Percentiles rank a stretch among this genome's conserved stretches.
Evolutionary conservation across 35 echinoderm and acorn worm species (phyloP).

Genomic region (Strongylocentrotus purpuratus): DNA sequence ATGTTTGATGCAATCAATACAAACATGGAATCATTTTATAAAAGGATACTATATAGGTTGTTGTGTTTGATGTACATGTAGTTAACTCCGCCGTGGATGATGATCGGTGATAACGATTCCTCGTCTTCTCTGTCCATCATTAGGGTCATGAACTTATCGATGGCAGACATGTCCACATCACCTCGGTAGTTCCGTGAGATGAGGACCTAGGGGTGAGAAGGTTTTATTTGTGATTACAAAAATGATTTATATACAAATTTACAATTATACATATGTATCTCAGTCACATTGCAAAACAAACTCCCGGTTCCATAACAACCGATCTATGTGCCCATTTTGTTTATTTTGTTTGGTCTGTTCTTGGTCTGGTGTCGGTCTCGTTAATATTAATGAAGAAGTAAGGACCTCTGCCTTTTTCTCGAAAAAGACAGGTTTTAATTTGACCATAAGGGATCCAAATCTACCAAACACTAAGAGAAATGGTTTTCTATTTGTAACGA

Average conservation of each 20-base stretch:
- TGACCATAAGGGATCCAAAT: no score
- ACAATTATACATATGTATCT: not conserved
- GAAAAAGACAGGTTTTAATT: no score
- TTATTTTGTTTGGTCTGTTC: no score
- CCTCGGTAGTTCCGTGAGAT: conserved; percentile 97
- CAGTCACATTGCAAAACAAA: not conserved
- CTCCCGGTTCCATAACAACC: not conserved
- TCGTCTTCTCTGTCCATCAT: conserved; percentile 97
- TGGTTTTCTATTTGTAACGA: no score
- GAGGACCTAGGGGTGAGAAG: conserved; percentile 67
- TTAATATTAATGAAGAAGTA: not conserved
- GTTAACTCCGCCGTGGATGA: conserved; percentile 78
- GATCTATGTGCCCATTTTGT: no score
- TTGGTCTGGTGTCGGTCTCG: not conserved
- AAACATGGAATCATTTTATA: not conserved
- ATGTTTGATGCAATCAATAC: not conserved
- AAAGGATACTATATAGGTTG: conserved; percentile 98
- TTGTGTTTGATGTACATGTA: conserved; percentile 98
- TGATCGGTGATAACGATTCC: conserved; percentile 81
- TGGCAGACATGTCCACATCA: conserved; percentile 95
- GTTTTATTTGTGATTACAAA: not conserved
- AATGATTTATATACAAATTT: not conserved
- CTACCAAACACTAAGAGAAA: no score
- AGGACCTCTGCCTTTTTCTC: no score
- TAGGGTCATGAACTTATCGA: conserved; percentile 90